Percentiles rank a stretch among this genome's conserved stretches.
Evolutionary conservation across 2,797 vertebrate genomes (phyloP).

Genomic region (Urosaurus nigricauda): DNA sequence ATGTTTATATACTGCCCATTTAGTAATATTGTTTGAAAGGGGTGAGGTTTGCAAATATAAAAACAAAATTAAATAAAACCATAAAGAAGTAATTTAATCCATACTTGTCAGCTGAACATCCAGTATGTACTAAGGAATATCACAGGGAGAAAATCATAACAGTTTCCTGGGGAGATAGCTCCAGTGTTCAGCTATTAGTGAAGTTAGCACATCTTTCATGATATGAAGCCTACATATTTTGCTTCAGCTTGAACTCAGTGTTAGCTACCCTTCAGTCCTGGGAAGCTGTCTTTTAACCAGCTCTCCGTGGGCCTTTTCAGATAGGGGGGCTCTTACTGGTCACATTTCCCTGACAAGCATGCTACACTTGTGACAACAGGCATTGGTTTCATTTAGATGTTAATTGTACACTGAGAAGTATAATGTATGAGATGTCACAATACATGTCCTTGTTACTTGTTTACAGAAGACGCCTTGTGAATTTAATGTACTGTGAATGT

Average conservation of each 20-base stretch:
- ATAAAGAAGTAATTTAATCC: not conserved
- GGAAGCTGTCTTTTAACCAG: not conserved
- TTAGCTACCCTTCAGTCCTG: not conserved
- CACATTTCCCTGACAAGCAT: not conserved
- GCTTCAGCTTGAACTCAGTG: not conserved
- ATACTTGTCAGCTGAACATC: not conserved
- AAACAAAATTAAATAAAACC: too few relatives aligned
- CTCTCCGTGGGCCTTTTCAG: not conserved
- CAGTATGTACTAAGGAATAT: not conserved
- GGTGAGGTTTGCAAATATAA: too few relatives aligned
- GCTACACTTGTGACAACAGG: not conserved
- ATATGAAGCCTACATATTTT: not conserved
- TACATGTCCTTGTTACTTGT: not conserved
- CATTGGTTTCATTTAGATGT: not conserved
- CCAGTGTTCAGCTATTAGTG: not conserved
- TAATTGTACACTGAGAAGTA: not conserved
- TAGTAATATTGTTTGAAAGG: too few relatives aligned
- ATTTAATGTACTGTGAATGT: not conserved
- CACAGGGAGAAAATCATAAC: not conserved
- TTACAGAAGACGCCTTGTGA: conserved; percentile 5
- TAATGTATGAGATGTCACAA: not conserved
- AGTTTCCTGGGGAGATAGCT: not conserved
- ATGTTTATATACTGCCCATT: too few relatives aligned
- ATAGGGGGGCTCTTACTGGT: not conserved
- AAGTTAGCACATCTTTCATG: not conserved